Evolutionary conservation across 2,797 vertebrate genomes (phyloP).

Genomic region (Corythornis leucogaster): DNA sequence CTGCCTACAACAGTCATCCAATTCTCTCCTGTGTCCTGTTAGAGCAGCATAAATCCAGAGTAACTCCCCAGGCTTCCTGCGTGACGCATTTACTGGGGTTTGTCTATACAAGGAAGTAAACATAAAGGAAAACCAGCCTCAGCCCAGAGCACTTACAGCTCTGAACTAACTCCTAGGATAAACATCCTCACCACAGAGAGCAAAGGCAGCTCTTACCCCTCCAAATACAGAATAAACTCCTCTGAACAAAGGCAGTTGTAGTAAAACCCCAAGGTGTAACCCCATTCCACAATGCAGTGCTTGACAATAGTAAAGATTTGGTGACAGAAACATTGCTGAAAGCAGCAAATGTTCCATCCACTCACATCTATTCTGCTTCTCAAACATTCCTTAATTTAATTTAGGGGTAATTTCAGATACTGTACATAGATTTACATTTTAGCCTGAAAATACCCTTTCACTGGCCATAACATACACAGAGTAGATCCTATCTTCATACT

Average conservation of each 20-base stretch:
- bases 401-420: neutral
- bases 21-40: neutral
- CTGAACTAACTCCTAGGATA: neutral
- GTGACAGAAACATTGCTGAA: too few species aligned
- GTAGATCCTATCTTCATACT: neutral
- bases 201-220: neutral
- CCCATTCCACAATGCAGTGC: neutral
- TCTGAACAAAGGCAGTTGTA: neutral
- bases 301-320: neutral
- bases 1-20: neutral
- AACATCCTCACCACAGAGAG: neutral
- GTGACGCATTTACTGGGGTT: neutral
- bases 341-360: neutral
- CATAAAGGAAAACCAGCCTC: neutral
- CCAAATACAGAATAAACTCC: neutral
- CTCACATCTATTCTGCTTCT: neutral
- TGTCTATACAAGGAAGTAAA: constrained; percentile 13
- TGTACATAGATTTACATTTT: neutral
- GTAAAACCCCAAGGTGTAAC: neutral
- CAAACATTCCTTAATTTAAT: neutral
- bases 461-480: neutral
- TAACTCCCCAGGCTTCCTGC: constrained; percentile 23
- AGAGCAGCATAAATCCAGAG: neutral
- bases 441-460: neutral
- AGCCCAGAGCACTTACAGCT: neutral